phyloP scores from a whole-genome alignment of 2,113 vertebrate genomes.

The Macaca nemestrina region DNA sequence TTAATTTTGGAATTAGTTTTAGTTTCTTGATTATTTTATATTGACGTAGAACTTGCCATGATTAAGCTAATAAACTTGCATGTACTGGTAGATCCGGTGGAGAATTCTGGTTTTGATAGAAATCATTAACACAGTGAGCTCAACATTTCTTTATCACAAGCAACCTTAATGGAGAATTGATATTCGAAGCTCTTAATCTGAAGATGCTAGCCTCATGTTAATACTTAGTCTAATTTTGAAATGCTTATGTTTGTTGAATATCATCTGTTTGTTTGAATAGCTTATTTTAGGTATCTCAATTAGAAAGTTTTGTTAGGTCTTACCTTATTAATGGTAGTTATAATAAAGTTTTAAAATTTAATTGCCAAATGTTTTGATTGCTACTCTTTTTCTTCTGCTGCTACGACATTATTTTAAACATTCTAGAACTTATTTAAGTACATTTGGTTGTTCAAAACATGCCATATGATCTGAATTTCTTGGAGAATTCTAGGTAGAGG shows the following conservation, averaged over 20 bases:
- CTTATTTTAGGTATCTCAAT: neutral
- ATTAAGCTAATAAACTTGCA: constrained; percentile 25
- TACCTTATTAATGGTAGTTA: constrained; percentile 1
- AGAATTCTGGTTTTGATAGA: constrained; percentile 45
- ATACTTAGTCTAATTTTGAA: constrained; percentile 49
- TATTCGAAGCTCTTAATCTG: constrained; percentile 32
- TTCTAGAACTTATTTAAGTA: constrained; percentile 19
- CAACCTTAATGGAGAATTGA: constrained; percentile 1
- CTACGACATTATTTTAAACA: constrained; percentile 37
- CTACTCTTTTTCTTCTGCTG: constrained; percentile 25
- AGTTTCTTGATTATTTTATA: constrained; percentile 23
- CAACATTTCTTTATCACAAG: constrained; percentile 50
- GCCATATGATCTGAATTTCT: constrained; percentile 19
- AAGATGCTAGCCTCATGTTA: constrained; percentile 50
- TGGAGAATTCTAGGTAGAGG: neutral
- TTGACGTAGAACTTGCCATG: constrained; percentile 37
- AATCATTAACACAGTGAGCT: constrained; percentile 30
- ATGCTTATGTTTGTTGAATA: constrained; percentile 48
- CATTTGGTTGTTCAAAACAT: constrained; percentile 38
- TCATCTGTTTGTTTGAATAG: neutral
- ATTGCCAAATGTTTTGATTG: constrained; percentile 45
- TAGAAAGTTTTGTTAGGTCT: neutral
- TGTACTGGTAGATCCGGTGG: constrained; percentile 3
- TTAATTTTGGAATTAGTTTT: constrained; percentile 50
- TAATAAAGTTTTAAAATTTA: constrained; percentile 50